Conservation (phyloP, 2,797 vertebrate species). For the Galago senegalensis region DNA sequence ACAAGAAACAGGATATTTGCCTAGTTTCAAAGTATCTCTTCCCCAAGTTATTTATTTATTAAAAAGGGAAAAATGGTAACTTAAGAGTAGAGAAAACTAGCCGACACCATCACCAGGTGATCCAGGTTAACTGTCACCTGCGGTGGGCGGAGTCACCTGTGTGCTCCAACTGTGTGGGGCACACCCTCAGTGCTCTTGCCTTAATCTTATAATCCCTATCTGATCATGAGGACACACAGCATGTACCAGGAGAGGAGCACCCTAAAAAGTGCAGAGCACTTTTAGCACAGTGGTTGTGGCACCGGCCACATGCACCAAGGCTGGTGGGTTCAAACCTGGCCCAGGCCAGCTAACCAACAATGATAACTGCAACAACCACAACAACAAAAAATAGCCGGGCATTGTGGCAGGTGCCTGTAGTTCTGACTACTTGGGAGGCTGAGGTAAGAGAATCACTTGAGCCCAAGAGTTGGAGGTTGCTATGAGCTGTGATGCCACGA, state of each 20-base stretch:
- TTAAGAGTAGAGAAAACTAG: slow-evolving; percentile 59
- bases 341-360: no score
- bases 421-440: no score
- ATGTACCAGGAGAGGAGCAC: neutral
- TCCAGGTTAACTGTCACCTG: neutral
- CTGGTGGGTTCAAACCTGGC: no score
- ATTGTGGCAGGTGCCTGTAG: no score
- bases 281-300: no score
- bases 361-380: no score
- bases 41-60: slow-evolving; percentile 75
- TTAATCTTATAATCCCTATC: rapidly evolving
- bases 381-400: no score
- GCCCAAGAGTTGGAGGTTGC: no score
- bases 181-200: rapidly evolving
- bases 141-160: neutral
- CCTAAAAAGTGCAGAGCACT: neutral
- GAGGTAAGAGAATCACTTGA: no score
- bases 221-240: rapidly evolving
- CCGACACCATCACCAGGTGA: neutral
- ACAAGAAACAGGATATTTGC: slow-evolving; percentile 64
- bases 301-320: no score
- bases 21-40: neutral
- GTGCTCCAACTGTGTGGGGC: rapidly evolving
- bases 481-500: no score
- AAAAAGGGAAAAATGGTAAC: slow-evolving; percentile 73